Evolutionary conservation across 2,797 vertebrate genomes (phyloP).

Genomic region (Phoxinus dragarum): DNA sequence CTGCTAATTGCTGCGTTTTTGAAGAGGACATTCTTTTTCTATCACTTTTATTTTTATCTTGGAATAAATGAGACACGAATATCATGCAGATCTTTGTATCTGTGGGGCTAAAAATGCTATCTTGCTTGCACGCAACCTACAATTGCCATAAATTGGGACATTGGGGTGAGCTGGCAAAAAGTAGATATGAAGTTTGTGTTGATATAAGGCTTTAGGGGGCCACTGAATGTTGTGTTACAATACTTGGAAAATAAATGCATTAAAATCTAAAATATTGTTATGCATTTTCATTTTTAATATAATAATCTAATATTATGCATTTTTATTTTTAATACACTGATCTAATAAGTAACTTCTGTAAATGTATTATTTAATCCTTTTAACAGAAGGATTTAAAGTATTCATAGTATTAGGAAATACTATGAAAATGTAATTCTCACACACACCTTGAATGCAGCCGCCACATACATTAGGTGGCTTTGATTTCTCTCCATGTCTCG

Average conservation of each 20-base stretch:
- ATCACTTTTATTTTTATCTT: slow-evolving; percentile 15
- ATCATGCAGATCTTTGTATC: neutral
- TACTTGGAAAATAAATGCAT: too few species aligned
- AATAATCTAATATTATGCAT: too few species aligned
- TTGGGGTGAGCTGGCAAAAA: neutral
- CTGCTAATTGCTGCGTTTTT: slow-evolving; percentile 61
- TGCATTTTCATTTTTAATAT: too few species aligned
- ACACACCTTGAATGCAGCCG: neutral
- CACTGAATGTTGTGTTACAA: neutral
- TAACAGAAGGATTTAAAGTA: neutral
- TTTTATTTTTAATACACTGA: too few species aligned
- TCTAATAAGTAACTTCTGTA: neutral
- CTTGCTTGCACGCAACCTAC: neutral
- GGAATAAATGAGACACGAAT: slow-evolving; percentile 5
- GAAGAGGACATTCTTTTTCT: slow-evolving; percentile 33
- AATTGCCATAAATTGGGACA: neutral
- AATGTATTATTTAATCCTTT: neutral
- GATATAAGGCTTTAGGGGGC: neutral
- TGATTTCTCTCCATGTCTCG: slow-evolving; percentile 24
- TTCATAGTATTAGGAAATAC: neutral
- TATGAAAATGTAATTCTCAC: neutral
- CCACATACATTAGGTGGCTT: neutral
- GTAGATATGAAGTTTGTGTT: neutral
- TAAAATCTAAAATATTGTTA: too few species aligned
- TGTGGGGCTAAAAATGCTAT: neutral